These are phyloP conservation scores for Reticulitermes speratus DNA, from an alignment of 1,140 invertebrate genomes.

Conservation along the genomic window DNA sequence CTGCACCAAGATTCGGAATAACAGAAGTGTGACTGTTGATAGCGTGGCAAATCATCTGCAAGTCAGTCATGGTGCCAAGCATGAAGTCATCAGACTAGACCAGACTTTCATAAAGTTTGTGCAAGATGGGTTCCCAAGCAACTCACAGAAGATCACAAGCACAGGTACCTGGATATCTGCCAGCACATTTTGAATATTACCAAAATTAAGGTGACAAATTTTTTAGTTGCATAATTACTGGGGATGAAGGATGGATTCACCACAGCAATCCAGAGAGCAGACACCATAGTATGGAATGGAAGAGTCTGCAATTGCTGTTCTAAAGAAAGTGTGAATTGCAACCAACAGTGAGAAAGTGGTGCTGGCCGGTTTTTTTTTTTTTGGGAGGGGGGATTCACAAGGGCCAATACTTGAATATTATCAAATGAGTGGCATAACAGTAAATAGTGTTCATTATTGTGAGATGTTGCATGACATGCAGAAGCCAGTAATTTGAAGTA, in stretches of 20 bases:
- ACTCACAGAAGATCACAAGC: slow-evolving; percentile 1
- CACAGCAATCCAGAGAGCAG: not conserved
- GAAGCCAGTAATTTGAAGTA: slow-evolving; percentile 22
- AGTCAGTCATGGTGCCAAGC: slow-evolving; percentile 26
- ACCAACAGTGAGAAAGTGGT: not conserved
- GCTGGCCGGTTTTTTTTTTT: slow-evolving; percentile 5
- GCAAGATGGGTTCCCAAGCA: too few relatives aligned
- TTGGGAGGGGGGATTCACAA: slow-evolving; percentile 8
- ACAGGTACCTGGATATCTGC: too few relatives aligned
- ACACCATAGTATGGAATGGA: slow-evolving; percentile 26
- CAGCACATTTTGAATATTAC: not conserved
- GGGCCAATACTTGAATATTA: slow-evolving; percentile 21
- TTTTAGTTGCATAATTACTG: not conserved
- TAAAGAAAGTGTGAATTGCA: not conserved
- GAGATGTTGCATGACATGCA: not conserved
- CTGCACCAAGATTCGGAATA: not conserved
- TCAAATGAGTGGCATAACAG: not conserved
- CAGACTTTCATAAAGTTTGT: slow-evolving; percentile 28
- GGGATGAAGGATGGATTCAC: not conserved
- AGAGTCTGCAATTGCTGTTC: not conserved
- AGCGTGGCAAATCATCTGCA: slow-evolving; percentile 26
- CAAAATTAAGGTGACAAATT: not conserved
- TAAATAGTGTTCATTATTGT: not conserved
- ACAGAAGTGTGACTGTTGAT: slow-evolving; percentile 24
- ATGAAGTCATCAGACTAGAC: slow-evolving; percentile 25